Evolutionary conservation across 2,888 invertebrate genomes (phyloP).

Genomic region (Spodoptera littoralis): DNA sequence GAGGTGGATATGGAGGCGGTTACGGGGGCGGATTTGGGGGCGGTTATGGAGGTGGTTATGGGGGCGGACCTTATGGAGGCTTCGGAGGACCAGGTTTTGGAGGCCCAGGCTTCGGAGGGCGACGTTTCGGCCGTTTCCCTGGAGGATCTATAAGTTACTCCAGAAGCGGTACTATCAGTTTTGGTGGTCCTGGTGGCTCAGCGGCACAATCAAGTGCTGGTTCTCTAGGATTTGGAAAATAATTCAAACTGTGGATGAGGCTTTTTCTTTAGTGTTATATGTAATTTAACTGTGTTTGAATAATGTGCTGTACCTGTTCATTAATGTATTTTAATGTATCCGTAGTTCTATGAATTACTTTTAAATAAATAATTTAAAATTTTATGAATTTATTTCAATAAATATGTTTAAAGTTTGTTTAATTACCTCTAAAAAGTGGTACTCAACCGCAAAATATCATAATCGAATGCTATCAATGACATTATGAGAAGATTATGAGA

Average conservation of each 20-base stretch:
- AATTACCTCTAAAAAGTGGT: too few relatives aligned
- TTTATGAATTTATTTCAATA: too few relatives aligned
- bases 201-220: conserved; percentile 37
- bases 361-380: conserved; percentile 5
- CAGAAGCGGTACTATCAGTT: conserved; percentile 20
- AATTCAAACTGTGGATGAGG: conserved; percentile 11
- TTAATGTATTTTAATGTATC: conserved; percentile 5
- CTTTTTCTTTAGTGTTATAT: too few relatives aligned
- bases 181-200: conserved; percentile 32
- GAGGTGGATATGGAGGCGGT: too few relatives aligned
- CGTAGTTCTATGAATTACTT: too few relatives aligned
- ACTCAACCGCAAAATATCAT: too few relatives aligned
- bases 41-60: conserved; percentile 20
- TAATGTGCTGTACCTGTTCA: background rate
- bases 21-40: conserved; percentile 15
- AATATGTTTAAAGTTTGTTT: too few relatives aligned
- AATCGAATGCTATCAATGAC: too few relatives aligned
- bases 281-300: too few relatives aligned
- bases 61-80: conserved; percentile 11
- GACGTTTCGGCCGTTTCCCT: conserved; percentile 6
- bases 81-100: conserved; percentile 9
- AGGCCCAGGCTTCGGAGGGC: conserved; percentile 1
- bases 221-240: conserved; percentile 21
- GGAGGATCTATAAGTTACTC: background rate
- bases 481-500: too few relatives aligned